phyloP scores from a whole-genome alignment of 2,113 vertebrate species.

The Cynocephalus volans region DNA sequence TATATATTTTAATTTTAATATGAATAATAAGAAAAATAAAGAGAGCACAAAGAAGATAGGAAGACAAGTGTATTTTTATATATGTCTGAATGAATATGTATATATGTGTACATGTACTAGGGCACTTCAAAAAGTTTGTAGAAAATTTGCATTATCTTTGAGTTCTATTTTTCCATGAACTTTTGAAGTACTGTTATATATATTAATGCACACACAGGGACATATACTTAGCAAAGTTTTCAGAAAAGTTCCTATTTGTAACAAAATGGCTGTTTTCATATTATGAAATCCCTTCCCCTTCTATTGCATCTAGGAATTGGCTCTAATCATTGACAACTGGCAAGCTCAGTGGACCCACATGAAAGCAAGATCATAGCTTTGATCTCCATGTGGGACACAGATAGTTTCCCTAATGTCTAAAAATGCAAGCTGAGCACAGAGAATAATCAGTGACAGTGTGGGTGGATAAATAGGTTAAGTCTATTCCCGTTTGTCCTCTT shows the following conservation, averaged over 20 bases:
- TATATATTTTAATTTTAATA: slow-evolving; percentile 50
- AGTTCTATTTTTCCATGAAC: too few relatives aligned
- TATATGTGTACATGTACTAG: too few relatives aligned
- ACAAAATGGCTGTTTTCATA: neutral
- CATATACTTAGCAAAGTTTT: neutral
- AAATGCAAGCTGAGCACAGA: neutral
- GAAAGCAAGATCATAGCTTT: neutral
- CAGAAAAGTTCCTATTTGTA: neutral
- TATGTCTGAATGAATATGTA: neutral
- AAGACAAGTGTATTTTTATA: neutral
- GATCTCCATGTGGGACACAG: neutral
- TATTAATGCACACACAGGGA: neutral
- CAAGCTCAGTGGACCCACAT: neutral
- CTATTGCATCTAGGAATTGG: neutral
- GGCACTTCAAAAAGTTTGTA: too few relatives aligned
- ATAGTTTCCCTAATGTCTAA: neutral
- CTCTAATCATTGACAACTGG: neutral
- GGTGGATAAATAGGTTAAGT: neutral
- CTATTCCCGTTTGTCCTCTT: neutral
- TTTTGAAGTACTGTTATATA: too few relatives aligned
- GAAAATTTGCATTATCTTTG: too few relatives aligned
- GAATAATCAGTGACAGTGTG: neutral
- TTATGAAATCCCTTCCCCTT: neutral
- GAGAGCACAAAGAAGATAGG: neutral
- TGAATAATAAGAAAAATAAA: slow-evolving; percentile 27